phyloP scores from a whole-genome alignment of 2,888 invertebrate species.

The Octonoba sinensis region DNA sequence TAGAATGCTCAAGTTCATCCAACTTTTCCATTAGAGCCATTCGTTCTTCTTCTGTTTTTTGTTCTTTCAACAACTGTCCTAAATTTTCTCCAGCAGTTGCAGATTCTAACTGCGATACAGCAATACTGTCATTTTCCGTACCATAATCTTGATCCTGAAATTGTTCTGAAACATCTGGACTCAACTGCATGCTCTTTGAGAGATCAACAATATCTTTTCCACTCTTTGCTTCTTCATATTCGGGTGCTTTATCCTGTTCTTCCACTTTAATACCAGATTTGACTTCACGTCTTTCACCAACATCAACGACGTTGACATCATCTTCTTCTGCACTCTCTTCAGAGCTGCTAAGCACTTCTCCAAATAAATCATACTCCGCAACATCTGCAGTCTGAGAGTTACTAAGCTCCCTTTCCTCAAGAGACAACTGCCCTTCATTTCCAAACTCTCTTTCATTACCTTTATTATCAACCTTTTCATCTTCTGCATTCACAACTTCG shows the following conservation, averaged over 20 bases:
- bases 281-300: constrained; percentile 80
- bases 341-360: constrained; percentile 91
- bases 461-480: constrained; percentile 76
- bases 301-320: constrained; percentile 83
- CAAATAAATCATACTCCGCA: constrained; percentile 89
- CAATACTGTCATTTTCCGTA: constrained; percentile 59
- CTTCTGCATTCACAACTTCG: constrained; percentile 91
- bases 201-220: constrained; percentile 31
- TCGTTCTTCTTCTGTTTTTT: constrained; percentile 64
- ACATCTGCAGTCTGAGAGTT: constrained; percentile 68
- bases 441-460: constrained; percentile 29
- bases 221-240: constrained; percentile 22
- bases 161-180: constrained; percentile 28
- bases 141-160: constrained; percentile 35
- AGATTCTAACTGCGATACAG: constrained; percentile 58
- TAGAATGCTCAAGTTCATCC: constrained; percentile 80
- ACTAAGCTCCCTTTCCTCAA: constrained; percentile 43
- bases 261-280: constrained; percentile 53
- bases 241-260: constrained; percentile 38
- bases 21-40: constrained; percentile 74
- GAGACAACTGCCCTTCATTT: constrained; percentile 23
- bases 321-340: constrained; percentile 73
- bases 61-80: constrained; percentile 46
- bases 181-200: constrained; percentile 76
- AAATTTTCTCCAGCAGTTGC: constrained; percentile 49